Percentiles rank a stretch among this genome's conserved stretches.
Evolutionary conservation across 2,797 vertebrate genomes (phyloP).

Genomic region (Megaceryle alcyon): DNA sequence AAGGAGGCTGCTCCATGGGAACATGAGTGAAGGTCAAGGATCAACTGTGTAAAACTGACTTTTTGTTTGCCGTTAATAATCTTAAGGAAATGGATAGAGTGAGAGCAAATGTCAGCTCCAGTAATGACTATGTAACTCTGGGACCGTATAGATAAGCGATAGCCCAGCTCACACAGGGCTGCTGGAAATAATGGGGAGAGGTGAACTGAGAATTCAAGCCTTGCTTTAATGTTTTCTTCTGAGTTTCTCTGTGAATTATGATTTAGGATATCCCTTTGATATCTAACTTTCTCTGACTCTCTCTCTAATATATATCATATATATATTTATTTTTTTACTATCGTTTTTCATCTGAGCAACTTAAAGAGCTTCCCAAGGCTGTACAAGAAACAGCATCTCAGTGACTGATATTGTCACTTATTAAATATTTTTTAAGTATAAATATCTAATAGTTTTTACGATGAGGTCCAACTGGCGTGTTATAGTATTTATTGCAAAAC

Average conservation of each 20-base stretch:
- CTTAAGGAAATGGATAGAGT: constrained; percentile 58
- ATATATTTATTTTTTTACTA: not conserved
- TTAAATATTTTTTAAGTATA: not conserved
- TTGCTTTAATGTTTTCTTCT: not conserved
- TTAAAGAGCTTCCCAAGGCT: not conserved
- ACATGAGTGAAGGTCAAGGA: constrained; percentile 45
- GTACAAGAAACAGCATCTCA: not conserved
- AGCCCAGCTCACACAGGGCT: not conserved
- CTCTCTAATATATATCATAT: not conserved
- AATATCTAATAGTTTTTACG: not conserved
- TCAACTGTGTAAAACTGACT: constrained; percentile 40
- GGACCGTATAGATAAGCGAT: not conserved
- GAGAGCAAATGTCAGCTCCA: constrained; percentile 59
- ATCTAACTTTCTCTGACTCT: not conserved
- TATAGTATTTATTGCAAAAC: not conserved
- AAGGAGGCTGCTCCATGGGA: constrained; percentile 45
- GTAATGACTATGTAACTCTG: constrained; percentile 54
- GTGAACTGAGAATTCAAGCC: not conserved
- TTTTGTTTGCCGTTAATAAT: constrained; percentile 67
- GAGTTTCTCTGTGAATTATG: not conserved
- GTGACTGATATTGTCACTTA: not conserved
- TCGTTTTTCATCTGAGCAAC: not conserved
- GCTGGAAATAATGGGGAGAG: constrained; percentile 25
- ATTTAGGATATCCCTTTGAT: not conserved
- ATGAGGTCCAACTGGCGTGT: not conserved